phyloP scores from a whole-genome alignment of 1,140 invertebrate species.

The Monomorium pharaonis region DNA sequence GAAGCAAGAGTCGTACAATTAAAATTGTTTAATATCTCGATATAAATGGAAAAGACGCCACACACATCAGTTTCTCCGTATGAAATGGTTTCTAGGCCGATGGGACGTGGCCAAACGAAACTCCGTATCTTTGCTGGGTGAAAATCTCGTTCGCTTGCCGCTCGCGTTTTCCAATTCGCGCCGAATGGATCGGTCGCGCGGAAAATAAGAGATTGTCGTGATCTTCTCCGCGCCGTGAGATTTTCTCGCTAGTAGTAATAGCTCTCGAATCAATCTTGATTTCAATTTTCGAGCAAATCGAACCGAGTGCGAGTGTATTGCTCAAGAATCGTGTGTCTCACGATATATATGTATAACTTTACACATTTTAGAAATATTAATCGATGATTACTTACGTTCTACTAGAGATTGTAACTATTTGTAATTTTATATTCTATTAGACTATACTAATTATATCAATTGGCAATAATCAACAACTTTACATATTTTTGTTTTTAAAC shows the following conservation, averaged over 20 bases:
- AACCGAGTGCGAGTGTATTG: constrained; percentile 4
- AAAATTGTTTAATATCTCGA: not conserved
- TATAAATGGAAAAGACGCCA: constrained; percentile 8
- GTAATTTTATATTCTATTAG: too few relatives aligned
- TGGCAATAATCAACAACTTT: not conserved
- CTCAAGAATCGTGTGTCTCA: not conserved
- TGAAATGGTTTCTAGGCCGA: constrained; percentile 7
- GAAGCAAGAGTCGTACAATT: not conserved
- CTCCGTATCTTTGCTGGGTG: constrained; percentile 37
- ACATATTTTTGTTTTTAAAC: not conserved
- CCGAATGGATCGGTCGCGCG: constrained; percentile 72
- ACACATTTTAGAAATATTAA: not conserved
- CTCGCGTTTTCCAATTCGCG: constrained; percentile 76
- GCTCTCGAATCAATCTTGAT: constrained; percentile 34
- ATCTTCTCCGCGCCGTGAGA: constrained; percentile 59
- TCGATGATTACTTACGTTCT: not conserved
- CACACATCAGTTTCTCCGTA: not conserved
- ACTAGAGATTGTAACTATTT: not conserved
- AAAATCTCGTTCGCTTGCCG: constrained; percentile 69
- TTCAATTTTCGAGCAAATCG: constrained; percentile 41
- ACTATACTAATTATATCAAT: not conserved
- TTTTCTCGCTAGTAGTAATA: constrained; percentile 33
- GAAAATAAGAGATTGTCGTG: constrained; percentile 76
- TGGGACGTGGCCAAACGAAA: constrained; percentile 58
- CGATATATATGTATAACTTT: constrained; percentile 19